Conservation (phyloP, 2,888 invertebrate species). For the Dusona sp. region DNA sequence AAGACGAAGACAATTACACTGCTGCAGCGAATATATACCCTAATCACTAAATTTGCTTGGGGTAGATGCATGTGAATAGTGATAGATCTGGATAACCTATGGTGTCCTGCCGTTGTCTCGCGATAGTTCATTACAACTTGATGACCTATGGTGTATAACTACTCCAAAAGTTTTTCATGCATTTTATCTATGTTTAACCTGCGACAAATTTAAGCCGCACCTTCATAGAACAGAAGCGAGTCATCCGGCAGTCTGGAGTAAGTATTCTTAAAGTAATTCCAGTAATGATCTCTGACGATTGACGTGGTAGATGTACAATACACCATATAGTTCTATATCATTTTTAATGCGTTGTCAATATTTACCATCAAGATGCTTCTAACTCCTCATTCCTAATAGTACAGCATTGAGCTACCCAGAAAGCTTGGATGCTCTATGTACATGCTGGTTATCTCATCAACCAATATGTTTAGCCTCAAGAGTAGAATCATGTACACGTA, state of each 20-base stretch:
- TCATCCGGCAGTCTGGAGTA: not conserved
- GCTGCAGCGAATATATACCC: not conserved
- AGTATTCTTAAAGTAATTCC: not conserved
- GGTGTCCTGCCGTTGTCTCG: not conserved
- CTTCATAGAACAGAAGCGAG: not conserved
- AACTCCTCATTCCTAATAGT: not conserved
- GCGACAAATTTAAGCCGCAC: not conserved
- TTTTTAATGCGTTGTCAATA: conserved; percentile 9
- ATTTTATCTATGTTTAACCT: not conserved
- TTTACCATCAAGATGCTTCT: not conserved
- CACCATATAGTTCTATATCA: not conserved
- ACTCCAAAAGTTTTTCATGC: not conserved
- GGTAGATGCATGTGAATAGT: not conserved
- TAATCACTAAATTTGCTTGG: not conserved
- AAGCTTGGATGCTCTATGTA: not conserved
- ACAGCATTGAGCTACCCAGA: conserved; percentile 6
- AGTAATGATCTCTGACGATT: not conserved
- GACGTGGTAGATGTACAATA: not conserved
- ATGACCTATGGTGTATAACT: not conserved
- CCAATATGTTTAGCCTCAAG: conserved; percentile 21
- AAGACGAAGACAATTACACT: conserved; percentile 33
- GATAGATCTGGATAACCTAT: conserved; percentile 39
- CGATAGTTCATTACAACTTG: not conserved
- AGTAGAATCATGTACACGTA: conserved; percentile 11
- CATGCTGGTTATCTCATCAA: conserved; percentile 30